A percentile compares a stretch with the other conserved stretches of the same genome.
phyloP scores from a whole-genome alignment of 1,140 invertebrate species.

The Hesperophylax magnus region DNA sequence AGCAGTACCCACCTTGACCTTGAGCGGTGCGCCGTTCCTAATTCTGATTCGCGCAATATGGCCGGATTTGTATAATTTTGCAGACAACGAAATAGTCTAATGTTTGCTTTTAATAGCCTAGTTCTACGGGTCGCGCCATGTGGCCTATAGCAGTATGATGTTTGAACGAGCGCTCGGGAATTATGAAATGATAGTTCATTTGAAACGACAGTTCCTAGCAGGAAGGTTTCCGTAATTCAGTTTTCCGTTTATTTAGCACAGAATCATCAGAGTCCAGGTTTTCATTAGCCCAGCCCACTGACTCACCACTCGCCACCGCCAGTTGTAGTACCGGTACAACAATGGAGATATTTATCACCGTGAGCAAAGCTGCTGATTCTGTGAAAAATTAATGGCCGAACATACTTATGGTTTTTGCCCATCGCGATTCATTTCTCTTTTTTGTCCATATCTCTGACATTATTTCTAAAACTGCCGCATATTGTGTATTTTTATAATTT shows the following conservation, averaged over 20 bases:
- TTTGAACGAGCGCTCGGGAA: background rate
- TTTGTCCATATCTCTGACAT: no score
- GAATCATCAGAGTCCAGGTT: background rate
- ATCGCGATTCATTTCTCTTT: background rate
- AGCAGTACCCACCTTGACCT: slow-evolving; percentile 6
- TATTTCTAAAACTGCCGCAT: no score
- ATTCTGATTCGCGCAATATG: slow-evolving; percentile 9
- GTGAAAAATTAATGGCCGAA: slow-evolving; percentile 3
- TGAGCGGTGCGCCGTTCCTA: slow-evolving; percentile 17
- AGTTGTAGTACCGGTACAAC: background rate
- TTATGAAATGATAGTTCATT: background rate
- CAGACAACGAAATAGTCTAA: slow-evolving; percentile 14
- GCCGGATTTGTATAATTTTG: slow-evolving; percentile 14
- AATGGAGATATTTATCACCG: slow-evolving; percentile 6
- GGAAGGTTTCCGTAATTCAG: background rate
- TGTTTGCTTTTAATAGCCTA: slow-evolving; percentile 10
- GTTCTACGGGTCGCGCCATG: slow-evolving; percentile 5
- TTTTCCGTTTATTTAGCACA: background rate
- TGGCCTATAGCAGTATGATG: background rate
- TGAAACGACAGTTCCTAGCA: background rate
- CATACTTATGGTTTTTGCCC: background rate
- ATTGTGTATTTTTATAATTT: no score
- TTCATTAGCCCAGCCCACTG: no score
- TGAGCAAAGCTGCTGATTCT: background rate
- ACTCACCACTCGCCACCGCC: background rate